Conservation (phyloP, 2,888 invertebrate species). For the Norana najaformis region DNA sequence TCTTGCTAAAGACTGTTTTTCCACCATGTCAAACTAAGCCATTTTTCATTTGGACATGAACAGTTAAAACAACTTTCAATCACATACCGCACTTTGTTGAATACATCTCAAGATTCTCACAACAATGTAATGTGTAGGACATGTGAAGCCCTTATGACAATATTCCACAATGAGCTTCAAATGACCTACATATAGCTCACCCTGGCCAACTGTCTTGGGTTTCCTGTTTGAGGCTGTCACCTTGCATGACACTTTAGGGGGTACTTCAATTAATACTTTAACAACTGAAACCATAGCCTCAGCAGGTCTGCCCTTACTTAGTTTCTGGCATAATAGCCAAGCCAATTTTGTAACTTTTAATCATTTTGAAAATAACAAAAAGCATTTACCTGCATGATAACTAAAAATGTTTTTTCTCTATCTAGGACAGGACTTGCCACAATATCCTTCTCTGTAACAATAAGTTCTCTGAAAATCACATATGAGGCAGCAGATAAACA, state of each 20-base stretch:
- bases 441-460: slow-evolving; percentile 14
- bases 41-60: too few species aligned
- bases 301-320: background rate
- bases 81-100: too few species aligned
- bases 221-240: too few species aligned
- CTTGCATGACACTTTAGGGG: background rate
- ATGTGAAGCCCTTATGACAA: too few species aligned
- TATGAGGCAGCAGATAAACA: background rate
- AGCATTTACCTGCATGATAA: slow-evolving; percentile 15
- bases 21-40: too few species aligned
- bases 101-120: too few species aligned
- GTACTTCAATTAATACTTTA: background rate
- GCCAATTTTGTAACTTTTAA: background rate
- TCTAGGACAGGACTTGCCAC: background rate
- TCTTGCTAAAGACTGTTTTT: too few species aligned
- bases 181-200: too few species aligned
- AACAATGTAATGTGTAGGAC: too few species aligned
- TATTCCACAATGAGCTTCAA: too few species aligned
- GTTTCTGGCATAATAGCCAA: background rate
- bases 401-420: background rate
- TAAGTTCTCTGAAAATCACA: background rate
- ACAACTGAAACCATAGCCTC: background rate
- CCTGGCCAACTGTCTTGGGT: too few species aligned
- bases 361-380: background rate
- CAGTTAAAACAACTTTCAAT: too few species aligned